phyloP scores from a whole-genome alignment of 2,113 vertebrate species.

The Scartelaos histophorus region DNA sequence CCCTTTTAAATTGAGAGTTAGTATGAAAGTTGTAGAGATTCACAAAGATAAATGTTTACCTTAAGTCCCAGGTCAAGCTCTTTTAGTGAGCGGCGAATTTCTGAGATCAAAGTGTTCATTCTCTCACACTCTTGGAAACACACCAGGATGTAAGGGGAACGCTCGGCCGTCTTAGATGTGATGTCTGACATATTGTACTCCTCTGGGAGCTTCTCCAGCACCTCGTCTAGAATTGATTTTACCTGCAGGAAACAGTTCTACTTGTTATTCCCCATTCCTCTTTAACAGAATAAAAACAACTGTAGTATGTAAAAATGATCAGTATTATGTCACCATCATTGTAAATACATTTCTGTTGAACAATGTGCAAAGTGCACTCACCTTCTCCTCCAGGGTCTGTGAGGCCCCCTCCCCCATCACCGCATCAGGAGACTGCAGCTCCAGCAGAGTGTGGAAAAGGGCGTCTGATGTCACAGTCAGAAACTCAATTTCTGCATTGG shows the following conservation, averaged over 20 bases:
- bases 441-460: conserved; percentile 80
- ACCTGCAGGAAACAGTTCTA: conserved; percentile 55
- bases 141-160: conserved; percentile 76
- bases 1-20: conserved; percentile 81
- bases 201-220: conserved; percentile 77
- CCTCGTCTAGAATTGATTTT: conserved; percentile 76
- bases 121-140: conserved; percentile 84
- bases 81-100: conserved; percentile 77
- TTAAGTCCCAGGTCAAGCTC: conserved; percentile 81
- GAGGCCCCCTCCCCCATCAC: conserved; percentile 74
- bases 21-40: too few relatives aligned
- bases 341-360: not conserved
- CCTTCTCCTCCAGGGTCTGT: conserved; percentile 83
- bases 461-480: conserved; percentile 78
- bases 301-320: not conserved
- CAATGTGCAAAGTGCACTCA: conserved; percentile 35
- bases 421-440: conserved; percentile 80
- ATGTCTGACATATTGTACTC: conserved; percentile 81
- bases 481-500: conserved; percentile 80
- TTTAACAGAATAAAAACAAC: not conserved
- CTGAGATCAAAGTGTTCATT: conserved; percentile 72
- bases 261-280: not conserved
- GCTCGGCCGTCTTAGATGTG: conserved; percentile 75
- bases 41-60: conserved; percentile 39
- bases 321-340: not conserved